These are phyloP conservation scores for Pollenia griseotomentosa DNA, from an alignment of 2,888 invertebrate genomes.

Conservation along the genomic window DNA sequence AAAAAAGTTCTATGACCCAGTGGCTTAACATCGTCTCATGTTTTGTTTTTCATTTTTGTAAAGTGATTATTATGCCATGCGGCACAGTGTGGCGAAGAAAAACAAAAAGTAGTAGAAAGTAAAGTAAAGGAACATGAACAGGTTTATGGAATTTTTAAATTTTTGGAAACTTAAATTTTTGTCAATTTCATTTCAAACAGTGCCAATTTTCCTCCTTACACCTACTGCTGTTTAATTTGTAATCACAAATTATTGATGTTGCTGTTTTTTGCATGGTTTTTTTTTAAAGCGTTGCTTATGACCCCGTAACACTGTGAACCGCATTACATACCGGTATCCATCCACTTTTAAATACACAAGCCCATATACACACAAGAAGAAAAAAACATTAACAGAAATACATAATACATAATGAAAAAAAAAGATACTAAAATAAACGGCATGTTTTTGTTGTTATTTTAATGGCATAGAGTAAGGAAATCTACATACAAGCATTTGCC, in stretches of 20 bases:
- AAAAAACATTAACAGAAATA: conserved; percentile 50
- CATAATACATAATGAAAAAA: conserved; percentile 44
- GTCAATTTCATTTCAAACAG: too few relatives aligned
- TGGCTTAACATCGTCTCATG: conserved; percentile 72
- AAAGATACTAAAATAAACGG: conserved; percentile 58
- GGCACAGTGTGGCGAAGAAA: conserved; percentile 53
- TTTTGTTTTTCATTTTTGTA: conserved; percentile 45
- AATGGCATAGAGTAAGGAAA: conserved; percentile 65
- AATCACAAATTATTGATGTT: background rate
- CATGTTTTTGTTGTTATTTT: conserved; percentile 52
- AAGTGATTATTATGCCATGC: conserved; percentile 56
- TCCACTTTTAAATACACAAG: conserved; percentile 74
- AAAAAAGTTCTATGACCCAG: conserved; percentile 74
- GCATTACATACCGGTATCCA: conserved; percentile 77
- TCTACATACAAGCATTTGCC: conserved; percentile 60
- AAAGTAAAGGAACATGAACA: too few relatives aligned
- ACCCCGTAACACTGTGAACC: conserved; percentile 69
- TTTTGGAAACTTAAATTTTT: too few relatives aligned
- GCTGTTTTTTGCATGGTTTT: background rate
- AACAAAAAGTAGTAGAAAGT: background rate
- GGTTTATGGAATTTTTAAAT: too few relatives aligned
- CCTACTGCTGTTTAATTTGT: conserved; percentile 3
- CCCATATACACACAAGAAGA: conserved; percentile 11
- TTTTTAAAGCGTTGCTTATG: conserved; percentile 36
- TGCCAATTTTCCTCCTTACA: background rate